Base-by-base conservation (phyloP, 2,888 invertebrate species). In the Pimpla rufipes region DNA sequence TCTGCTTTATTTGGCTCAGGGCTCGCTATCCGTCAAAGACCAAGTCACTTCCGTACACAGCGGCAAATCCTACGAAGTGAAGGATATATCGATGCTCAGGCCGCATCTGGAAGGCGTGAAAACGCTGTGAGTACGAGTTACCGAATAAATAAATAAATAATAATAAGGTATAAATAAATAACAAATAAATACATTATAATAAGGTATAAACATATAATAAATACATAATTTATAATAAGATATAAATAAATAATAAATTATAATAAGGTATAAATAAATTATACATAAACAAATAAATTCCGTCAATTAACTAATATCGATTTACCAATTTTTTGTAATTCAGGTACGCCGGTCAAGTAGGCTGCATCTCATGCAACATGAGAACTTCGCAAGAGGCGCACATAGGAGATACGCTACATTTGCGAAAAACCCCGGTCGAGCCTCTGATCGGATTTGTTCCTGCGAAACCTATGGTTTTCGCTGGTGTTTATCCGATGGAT, bases 401-500 rank as follows among this genome's bases (percentile, higher is more conserved):
- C 78, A 96, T 98, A 76, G 98, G 98, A 0, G 98, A 97, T 89
- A 97, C 97, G 0, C 93, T 97, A 55, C 94, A 95, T 90, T 92
- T 95, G 21, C 95, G 95, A 87, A 93, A 94, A 73, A 87, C 91
- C 5, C 90, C 93, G 0, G 95, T 96, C 0, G 94, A 95, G 85
- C 94, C 96, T 1, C 91, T 97, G 71, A 94, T 94, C 59, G 95
- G 95, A 11, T 97, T 98, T 89, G 94, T 94, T 87, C 94, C 95
- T 4, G 95, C 96, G 5, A 96, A 96, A 89, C 96, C 98, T 0
- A 97, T 98, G 95, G 97, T 97, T 7, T 98, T 96, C 94, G 97
- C 98, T 81, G 98, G 98, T 0, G 95, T 98, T 79, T 99, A 97
- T 93, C 99, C 99, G 0, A 94, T 97, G 67, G 98, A 99, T 93